Percentiles rank a stretch among this genome's conserved stretches.
These are phyloP conservation scores for Spisula solida DNA, from an alignment of 2,888 invertebrate genomes.

Conservation along the genomic window DNA sequence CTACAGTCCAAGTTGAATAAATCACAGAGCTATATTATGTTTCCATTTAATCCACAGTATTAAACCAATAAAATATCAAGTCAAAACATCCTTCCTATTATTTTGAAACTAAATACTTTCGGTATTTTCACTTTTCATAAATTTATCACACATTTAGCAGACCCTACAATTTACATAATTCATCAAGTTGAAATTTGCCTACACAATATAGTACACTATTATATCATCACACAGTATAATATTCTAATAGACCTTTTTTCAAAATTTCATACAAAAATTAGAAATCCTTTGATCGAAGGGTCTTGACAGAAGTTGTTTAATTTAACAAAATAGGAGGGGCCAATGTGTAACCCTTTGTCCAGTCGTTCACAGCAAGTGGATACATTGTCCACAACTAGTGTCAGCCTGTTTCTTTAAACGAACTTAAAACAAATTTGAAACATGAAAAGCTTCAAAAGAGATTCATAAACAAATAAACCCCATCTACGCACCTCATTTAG, in stretches of 20 bases:
- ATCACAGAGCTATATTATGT: constrained; percentile 15
- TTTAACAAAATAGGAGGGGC: constrained; percentile 41
- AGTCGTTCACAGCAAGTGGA: constrained; percentile 22
- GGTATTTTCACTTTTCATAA: constrained; percentile 24
- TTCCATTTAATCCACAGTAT: not conserved
- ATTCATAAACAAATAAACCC: constrained; percentile 40
- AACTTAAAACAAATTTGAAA: constrained; percentile 20
- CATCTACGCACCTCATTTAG: constrained; percentile 39
- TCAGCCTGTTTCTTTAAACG: not conserved
- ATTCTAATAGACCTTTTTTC: not conserved
- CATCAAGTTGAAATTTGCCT: not conserved
- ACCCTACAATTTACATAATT: not conserved
- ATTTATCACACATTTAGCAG: not conserved
- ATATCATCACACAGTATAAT: not conserved
- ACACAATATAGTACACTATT: not conserved
- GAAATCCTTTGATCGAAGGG: constrained; percentile 1
- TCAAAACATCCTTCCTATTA: not conserved
- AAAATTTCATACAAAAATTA: not conserved
- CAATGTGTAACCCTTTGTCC: constrained; percentile 42
- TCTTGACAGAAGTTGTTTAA: constrained; percentile 50
- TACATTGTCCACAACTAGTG: constrained; percentile 27
- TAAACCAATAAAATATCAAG: not conserved
- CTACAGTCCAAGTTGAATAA: not conserved
- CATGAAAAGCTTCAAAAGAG: constrained; percentile 9
- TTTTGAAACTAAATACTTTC: constrained; percentile 20